phyloP scores from a whole-genome alignment of 2,797 vertebrate genomes.

The Prunella strophiata region DNA sequence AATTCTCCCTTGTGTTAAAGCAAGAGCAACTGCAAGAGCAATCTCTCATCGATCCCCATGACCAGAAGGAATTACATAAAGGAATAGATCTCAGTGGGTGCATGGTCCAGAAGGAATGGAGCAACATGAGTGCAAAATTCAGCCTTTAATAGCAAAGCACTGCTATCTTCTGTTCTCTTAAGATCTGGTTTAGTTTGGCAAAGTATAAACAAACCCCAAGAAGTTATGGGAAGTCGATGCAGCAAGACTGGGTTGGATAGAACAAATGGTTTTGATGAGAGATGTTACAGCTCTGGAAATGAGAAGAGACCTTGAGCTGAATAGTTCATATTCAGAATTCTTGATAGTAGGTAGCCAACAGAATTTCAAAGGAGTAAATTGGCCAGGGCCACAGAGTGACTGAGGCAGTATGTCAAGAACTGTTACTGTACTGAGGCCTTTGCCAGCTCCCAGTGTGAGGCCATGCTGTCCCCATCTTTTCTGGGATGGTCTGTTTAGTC shows the following conservation, averaged over 20 bases:
- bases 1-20: background rate
- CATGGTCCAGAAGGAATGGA: background rate
- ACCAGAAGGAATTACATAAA: background rate
- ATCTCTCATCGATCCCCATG: background rate
- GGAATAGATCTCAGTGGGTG: background rate
- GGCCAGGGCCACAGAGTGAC: background rate
- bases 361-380: background rate
- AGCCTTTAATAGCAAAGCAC: background rate
- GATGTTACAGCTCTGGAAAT: background rate
- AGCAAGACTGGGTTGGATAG: background rate
- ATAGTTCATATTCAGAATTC: background rate
- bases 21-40: background rate
- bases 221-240: background rate
- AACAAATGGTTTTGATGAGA: background rate
- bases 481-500: background rate
- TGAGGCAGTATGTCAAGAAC: background rate
- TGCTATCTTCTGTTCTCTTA: background rate
- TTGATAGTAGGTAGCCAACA: background rate
- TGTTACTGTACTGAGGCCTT: background rate
- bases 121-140: background rate
- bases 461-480: background rate
- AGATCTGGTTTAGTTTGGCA: background rate
- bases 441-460: background rate
- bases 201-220: background rate
- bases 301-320: background rate